phyloP scores from a whole-genome alignment of 37 sponge, comb jelly and placozoan species.

The Diacarnus erythraeanus region DNA sequence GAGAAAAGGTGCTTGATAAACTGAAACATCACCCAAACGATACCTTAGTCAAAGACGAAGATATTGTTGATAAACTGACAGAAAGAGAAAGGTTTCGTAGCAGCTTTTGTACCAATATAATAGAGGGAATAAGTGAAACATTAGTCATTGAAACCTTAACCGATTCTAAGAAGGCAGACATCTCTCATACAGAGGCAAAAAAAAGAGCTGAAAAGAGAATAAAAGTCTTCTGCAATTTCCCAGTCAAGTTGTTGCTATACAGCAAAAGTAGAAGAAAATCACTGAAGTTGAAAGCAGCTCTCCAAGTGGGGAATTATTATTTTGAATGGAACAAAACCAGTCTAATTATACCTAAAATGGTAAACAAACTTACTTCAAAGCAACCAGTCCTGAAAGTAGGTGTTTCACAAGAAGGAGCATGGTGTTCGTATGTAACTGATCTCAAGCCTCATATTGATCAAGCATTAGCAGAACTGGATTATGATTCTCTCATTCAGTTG shows the following conservation, averaged over 20 bases:
- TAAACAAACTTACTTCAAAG: neutral
- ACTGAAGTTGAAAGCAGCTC: neutral
- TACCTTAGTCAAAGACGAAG: neutral
- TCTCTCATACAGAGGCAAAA: neutral
- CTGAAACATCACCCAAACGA: neutral
- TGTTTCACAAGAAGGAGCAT: neutral
- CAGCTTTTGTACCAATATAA: neutral
- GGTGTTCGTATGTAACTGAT: neutral
- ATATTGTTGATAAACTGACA: neutral
- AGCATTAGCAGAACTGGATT: neutral
- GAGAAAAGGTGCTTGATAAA: neutral
- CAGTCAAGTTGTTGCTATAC: conserved; percentile 1
- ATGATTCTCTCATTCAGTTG: neutral
- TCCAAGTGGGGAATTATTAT: neutral
- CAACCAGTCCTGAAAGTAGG: neutral
- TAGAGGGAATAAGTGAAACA: conserved; percentile 7
- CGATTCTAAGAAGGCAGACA: neutral
- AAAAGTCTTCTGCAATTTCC: neutral
- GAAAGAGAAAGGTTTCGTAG: conserved; percentile 1
- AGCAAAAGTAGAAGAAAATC: neutral
- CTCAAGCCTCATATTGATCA: neutral
- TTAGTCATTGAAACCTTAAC: neutral
- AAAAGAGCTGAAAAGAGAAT: neutral
- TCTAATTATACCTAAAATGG: neutral
- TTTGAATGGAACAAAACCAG: neutral